phyloP scores from a whole-genome alignment of 37 sponge, comb jelly and placozoan species.

The Amphimedon queenslandica region DNA sequence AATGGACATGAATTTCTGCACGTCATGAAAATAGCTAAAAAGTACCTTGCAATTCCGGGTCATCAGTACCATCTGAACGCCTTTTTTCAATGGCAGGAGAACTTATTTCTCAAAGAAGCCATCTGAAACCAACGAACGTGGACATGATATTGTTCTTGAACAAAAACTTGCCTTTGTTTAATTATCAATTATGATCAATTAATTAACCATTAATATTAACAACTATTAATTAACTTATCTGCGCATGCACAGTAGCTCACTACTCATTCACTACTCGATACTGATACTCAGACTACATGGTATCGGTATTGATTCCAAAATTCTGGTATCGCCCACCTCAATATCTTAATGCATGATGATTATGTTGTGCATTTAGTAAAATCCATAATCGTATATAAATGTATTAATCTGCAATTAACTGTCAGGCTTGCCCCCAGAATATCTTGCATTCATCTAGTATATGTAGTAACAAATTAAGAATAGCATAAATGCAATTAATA shows the following conservation, averaged over 20 bases:
- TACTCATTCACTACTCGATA: conserved; percentile 1
- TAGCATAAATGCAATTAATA: no score
- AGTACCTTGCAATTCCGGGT: conserved; percentile 1
- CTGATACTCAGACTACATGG: neutral
- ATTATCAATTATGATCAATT: neutral
- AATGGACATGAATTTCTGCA: neutral
- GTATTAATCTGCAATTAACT: no score
- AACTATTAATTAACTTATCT: neutral
- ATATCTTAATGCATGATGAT: no score
- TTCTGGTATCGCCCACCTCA: conserved; percentile 2
- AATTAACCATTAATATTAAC: neutral
- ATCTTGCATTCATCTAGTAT: no score
- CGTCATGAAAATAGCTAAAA: neutral
- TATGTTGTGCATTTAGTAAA: no score
- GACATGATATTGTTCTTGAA: conserved; percentile 2
- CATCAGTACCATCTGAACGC: conserved; percentile 5
- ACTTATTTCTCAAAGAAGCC: neutral
- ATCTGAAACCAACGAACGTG: conserved; percentile 1
- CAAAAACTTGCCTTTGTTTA: conserved; percentile 5
- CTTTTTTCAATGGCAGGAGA: conserved; percentile 5
- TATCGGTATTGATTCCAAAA: neutral
- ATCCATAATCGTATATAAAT: no score
- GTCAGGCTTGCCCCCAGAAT: no score
- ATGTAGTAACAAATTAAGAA: no score
- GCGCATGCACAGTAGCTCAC: neutral